These are phyloP conservation scores for Neuroterus valhalla DNA, from an alignment of 1,140 invertebrate genomes.

Conservation along the genomic window DNA sequence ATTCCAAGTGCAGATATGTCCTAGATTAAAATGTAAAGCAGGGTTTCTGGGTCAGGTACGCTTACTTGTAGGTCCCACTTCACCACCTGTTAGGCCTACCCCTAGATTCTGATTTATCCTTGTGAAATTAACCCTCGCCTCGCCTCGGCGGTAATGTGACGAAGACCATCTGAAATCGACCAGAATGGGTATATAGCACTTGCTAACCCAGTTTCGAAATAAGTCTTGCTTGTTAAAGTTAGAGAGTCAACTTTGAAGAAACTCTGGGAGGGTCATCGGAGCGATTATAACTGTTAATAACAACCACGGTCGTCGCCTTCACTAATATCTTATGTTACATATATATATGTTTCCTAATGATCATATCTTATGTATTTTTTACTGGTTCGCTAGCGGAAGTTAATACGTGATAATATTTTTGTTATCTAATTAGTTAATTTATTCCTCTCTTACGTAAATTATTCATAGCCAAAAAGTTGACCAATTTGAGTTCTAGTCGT, in stretches of 20 bases:
- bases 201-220: constrained; percentile 5
- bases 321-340: not conserved
- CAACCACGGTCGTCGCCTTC: not conserved
- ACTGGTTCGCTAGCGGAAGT: not conserved
- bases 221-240: constrained; percentile 15
- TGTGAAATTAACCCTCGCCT: constrained; percentile 4
- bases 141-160: not conserved
- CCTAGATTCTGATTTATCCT: constrained; percentile 24
- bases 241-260: constrained; percentile 9
- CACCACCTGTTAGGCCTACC: constrained; percentile 10
- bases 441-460: too few species aligned
- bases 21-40: not conserved
- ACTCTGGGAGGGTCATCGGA: not conserved
- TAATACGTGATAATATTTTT: too few species aligned
- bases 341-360: not conserved
- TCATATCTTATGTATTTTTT: not conserved
- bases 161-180: constrained; percentile 1
- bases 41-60: constrained; percentile 12
- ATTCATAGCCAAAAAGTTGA: too few species aligned
- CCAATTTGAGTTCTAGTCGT: too few species aligned
- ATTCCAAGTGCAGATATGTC: too few species aligned
- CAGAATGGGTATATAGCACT: not conserved
- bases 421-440: too few species aligned
- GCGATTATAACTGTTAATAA: constrained; percentile 3
- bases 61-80: constrained; percentile 11